phyloP scores from a whole-genome alignment of 2,888 invertebrate species.

The Lycaena phlaeas region DNA sequence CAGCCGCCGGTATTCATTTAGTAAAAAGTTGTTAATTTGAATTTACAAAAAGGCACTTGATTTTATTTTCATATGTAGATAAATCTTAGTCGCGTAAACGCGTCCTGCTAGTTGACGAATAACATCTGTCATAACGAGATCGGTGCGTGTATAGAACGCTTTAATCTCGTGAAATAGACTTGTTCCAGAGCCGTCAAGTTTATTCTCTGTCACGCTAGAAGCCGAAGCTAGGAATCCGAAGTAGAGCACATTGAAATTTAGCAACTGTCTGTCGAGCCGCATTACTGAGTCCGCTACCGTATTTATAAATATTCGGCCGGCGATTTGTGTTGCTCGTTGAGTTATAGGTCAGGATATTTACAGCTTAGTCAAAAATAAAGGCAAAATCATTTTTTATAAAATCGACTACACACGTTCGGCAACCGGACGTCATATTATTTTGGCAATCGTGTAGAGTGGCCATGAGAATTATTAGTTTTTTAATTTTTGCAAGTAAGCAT shows the following conservation, averaged over 20 bases:
- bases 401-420: background rate
- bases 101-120: conserved; percentile 1
- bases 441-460: no score
- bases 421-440: no score
- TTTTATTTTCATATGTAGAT: no score
- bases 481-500: no score
- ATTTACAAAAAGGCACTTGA: no score
- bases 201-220: conserved; percentile 43
- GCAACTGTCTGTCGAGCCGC: conserved; percentile 64
- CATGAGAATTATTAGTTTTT: no score
- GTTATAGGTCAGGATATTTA: conserved; percentile 52
- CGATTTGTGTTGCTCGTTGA: conserved; percentile 44
- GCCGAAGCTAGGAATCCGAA: conserved; percentile 50
- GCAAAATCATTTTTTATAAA: conserved; percentile 20
- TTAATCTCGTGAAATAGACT: conserved; percentile 24
- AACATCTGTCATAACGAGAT: conserved; percentile 8
- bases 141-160: conserved; percentile 18
- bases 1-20: no score
- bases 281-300: conserved; percentile 54
- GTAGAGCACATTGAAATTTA: conserved; percentile 69
- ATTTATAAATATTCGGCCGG: conserved; percentile 63
- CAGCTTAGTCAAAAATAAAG: conserved; percentile 36
- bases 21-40: no score
- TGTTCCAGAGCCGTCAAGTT: conserved; percentile 30
- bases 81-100: no score